Evolutionary conservation across 2,888 invertebrate species (phyloP).

Genomic region (Ditula angustiorana): DNA sequence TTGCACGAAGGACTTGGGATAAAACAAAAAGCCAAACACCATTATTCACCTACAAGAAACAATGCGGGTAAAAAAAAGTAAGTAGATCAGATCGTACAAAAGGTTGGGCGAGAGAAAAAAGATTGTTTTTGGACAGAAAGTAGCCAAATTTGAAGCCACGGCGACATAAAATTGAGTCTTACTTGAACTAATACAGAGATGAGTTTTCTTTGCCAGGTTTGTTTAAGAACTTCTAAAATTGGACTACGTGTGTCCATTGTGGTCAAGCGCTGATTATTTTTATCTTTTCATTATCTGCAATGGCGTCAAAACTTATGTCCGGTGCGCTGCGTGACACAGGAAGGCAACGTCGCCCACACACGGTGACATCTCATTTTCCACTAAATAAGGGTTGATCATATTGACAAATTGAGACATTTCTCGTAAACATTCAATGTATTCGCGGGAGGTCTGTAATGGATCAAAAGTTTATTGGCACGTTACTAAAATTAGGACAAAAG

Average conservation of each 20-base stretch:
- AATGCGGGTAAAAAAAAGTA: slow-evolving; percentile 74
- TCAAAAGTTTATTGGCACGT: slow-evolving; percentile 30
- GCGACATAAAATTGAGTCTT: slow-evolving; percentile 31
- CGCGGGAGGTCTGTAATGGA: slow-evolving; percentile 67
- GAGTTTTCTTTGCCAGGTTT: slow-evolving; percentile 38
- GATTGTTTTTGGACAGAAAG: slow-evolving; percentile 60
- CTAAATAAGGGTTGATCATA: slow-evolving; percentile 64
- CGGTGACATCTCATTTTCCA: slow-evolving; percentile 74
- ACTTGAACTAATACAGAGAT: slow-evolving; percentile 42
- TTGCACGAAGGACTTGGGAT: slow-evolving; percentile 67
- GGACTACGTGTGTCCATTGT: slow-evolving; percentile 56
- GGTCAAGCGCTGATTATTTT: slow-evolving; percentile 80
- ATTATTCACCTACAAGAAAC: slow-evolving; percentile 67
- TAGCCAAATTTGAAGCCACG: slow-evolving; percentile 16
- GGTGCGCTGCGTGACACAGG: slow-evolving; percentile 79
- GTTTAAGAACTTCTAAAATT: slow-evolving; percentile 26
- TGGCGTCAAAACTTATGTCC: slow-evolving; percentile 83
- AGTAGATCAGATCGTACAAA: slow-evolving; percentile 80
- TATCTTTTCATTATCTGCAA: slow-evolving; percentile 75
- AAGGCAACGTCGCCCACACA: slow-evolving; percentile 79
- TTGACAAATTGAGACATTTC: slow-evolving; percentile 72
- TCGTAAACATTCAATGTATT: slow-evolving; percentile 50
- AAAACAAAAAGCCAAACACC: slow-evolving; percentile 77
- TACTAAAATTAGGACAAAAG: slow-evolving; percentile 21
- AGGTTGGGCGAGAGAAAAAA: slow-evolving; percentile 74